Evolutionary conservation across 2,888 invertebrate genomes (phyloP).

Genomic region (Drosophila conformis): DNA sequence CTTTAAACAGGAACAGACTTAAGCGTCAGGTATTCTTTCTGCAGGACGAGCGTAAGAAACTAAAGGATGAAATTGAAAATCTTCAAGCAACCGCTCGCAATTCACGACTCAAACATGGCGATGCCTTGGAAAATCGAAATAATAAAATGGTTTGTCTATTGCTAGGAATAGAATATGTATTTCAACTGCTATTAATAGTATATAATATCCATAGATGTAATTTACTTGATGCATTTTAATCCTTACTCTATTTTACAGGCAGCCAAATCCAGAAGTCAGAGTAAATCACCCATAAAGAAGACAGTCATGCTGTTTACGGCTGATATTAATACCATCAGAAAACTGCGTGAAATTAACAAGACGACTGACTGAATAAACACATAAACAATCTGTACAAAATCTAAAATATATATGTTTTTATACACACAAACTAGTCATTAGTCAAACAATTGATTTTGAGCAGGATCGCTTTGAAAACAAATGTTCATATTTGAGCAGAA

Average conservation of each 20-base stretch:
- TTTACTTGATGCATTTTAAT: background rate
- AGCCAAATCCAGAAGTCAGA: background rate
- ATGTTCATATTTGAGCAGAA: background rate
- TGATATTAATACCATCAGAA: constrained; percentile 29
- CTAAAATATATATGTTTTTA: background rate
- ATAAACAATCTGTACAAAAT: background rate
- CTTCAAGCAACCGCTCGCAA: constrained; percentile 27
- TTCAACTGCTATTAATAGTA: background rate
- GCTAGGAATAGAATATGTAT: background rate
- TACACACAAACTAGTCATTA: background rate
- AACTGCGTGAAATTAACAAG: constrained; percentile 22
- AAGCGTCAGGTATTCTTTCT: constrained; percentile 48
- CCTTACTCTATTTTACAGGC: constrained; percentile 14
- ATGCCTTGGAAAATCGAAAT: constrained; percentile 2
- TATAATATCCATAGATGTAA: background rate
- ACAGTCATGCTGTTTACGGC: constrained; percentile 37
- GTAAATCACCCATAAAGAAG: constrained; percentile 27
- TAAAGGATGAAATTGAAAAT: constrained; percentile 38
- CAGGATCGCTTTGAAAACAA: background rate
- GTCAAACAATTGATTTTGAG: background rate
- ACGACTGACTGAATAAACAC: constrained; percentile 14
- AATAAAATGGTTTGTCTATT: constrained; percentile 1
- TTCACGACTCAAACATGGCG: background rate
- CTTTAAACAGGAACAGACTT: constrained; percentile 31
- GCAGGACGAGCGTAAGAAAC: constrained; percentile 45